Percentiles rank a stretch among this genome's conserved stretches.
phyloP scores from a whole-genome alignment of 1,140 invertebrate species.

The Schlechtendalia chinensis region DNA sequence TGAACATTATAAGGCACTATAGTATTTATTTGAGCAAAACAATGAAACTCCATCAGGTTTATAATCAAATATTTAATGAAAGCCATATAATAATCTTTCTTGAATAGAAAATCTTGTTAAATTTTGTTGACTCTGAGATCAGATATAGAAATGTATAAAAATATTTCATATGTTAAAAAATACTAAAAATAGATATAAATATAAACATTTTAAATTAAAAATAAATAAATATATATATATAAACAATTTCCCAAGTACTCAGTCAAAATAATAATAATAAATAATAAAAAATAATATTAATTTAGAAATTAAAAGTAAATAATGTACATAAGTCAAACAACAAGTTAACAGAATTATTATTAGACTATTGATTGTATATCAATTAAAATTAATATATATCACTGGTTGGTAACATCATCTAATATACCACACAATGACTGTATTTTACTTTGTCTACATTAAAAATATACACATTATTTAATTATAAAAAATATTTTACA shows the following conservation, averaged over 20 bases:
- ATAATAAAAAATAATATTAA: not conserved
- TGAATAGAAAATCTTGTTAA: not conserved
- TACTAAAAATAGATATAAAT: not conserved
- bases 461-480: not conserved
- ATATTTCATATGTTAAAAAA: not conserved
- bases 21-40: no score
- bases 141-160: not conserved
- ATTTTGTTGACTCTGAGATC: slow-evolving; percentile 6
- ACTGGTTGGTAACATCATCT: not conserved
- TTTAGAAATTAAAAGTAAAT: not conserved
- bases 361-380: not conserved
- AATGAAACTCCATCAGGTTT: no score
- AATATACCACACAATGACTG: not conserved
- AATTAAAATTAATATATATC: not conserved
- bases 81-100: no score
- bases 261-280: not conserved
- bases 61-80: no score
- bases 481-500: not conserved
- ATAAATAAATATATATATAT: no score
- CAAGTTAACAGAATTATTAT: not conserved
- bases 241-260: not conserved
- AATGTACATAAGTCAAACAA: no score
- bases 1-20: no score
- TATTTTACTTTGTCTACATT: not conserved
- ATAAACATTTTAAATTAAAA: not conserved